These are phyloP conservation scores for Echinops telfairi DNA, from an alignment of 2,113 vertebrate genomes.

Conservation along the genomic window DNA sequence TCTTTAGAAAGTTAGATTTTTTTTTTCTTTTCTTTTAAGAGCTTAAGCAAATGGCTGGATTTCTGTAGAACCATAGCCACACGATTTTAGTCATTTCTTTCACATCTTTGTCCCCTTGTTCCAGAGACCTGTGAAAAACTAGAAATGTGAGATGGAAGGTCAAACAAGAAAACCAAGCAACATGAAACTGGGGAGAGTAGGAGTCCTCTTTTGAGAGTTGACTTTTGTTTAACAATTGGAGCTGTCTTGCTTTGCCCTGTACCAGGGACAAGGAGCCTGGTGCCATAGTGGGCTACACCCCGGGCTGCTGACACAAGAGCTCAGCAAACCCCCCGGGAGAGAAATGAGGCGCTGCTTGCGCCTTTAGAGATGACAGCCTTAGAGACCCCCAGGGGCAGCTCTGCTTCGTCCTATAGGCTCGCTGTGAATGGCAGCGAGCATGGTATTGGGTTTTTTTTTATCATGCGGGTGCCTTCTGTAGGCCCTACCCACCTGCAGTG, in stretches of 20 bases:
- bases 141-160: neutral
- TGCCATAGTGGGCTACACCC: too few relatives aligned
- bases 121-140: slow-evolving; percentile 31
- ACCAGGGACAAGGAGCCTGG: neutral
- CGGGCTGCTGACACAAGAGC: too few relatives aligned
- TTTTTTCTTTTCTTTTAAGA: slow-evolving; percentile 35
- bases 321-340: too few relatives aligned
- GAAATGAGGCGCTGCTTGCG: too few relatives aligned
- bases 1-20: neutral
- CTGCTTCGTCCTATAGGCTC: too few relatives aligned
- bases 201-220: neutral
- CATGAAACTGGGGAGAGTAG: neutral
- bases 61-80: slow-evolving; percentile 54
- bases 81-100: slow-evolving; percentile 49
- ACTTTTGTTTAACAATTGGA: neutral
- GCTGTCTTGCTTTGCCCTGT: neutral
- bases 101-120: neutral
- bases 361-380: too few relatives aligned
- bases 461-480: neutral
- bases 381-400: too few relatives aligned
- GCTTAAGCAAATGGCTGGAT: slow-evolving; percentile 61
- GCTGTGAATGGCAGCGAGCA: too few relatives aligned
- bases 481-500: neutral
- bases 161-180: neutral
- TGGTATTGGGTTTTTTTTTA: too few relatives aligned